A percentile compares a stretch with the other conserved stretches of the same genome.
Conservation (phyloP, 2,113 vertebrate genomes). For the Gymnogyps californianus region DNA sequence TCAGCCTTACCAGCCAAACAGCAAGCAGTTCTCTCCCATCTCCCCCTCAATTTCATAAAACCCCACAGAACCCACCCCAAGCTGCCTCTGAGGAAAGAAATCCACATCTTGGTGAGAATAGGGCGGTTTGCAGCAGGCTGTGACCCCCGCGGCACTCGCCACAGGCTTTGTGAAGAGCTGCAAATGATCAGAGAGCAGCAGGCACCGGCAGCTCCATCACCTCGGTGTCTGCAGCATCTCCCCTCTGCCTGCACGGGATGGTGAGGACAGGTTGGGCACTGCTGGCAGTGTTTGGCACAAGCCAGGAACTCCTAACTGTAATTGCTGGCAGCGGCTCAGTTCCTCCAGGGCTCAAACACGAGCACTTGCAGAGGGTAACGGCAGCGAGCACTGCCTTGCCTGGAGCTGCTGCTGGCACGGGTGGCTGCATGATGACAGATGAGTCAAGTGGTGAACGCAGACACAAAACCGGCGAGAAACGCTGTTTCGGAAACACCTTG, state of each 20-base stretch:
- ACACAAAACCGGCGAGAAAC: neutral
- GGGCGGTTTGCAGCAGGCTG: neutral
- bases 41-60: neutral
- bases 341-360: neutral
- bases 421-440: fast-evolving
- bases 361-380: neutral
- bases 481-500: neutral
- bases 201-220: neutral
- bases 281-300: neutral
- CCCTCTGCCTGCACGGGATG: fast-evolving
- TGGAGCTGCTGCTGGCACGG: neutral
- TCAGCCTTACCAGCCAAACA: neutral
- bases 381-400: neutral
- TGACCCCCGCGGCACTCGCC: fast-evolving
- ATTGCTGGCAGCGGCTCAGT: neutral
- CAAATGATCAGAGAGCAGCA: neutral
- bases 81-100: neutral
- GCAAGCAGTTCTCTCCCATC: fast-evolving
- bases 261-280: neutral
- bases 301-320: neutral
- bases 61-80: neutral
- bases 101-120: fast-evolving
- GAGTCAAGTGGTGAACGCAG: neutral
- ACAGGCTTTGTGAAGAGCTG: neutral
- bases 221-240: neutral